A percentile compares a stretch with the other conserved stretches of the same genome.
These are phyloP conservation scores for Orussus abietinus DNA, from an alignment of 1,140 invertebrate species.

Conservation along the genomic window DNA sequence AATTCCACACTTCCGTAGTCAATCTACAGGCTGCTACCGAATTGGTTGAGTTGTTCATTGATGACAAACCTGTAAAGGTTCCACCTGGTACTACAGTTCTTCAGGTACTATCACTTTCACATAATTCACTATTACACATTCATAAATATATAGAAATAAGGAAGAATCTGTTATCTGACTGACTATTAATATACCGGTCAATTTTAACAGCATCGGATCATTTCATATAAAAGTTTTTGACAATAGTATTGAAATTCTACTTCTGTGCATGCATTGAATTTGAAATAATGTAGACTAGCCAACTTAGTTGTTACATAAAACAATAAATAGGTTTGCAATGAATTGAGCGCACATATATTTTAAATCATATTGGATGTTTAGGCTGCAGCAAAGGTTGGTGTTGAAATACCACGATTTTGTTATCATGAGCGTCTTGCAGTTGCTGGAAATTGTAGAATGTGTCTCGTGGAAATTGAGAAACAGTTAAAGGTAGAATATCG, in stretches of 20 bases:
- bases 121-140: conserved; percentile 2
- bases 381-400: conserved; percentile 93
- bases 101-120: conserved; percentile 64
- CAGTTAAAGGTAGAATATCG: conserved; percentile 64
- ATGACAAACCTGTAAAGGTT: conserved; percentile 93
- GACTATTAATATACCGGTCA: not conserved
- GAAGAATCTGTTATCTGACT: no score
- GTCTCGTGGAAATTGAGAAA: conserved; percentile 98
- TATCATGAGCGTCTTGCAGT: conserved; percentile 98
- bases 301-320: no score
- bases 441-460: conserved; percentile 99
- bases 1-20: conserved; percentile 34
- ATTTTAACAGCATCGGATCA: conserved; percentile 1
- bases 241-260: no score
- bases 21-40: conserved; percentile 57
- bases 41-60: conserved; percentile 95
- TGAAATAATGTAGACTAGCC: no score
- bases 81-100: conserved; percentile 95
- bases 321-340: conserved; percentile 3
- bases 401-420: conserved; percentile 98
- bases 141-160: no score
- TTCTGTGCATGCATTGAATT: no score
- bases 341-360: conserved; percentile 2
- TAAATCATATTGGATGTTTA: conserved; percentile 32
- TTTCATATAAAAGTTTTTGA: conserved; percentile 10